A percentile compares a stretch with the other conserved stretches of the same genome.
Evolutionary conservation across 1,140 invertebrate species (phyloP).

Genomic region (Oscheius sp.): DNA sequence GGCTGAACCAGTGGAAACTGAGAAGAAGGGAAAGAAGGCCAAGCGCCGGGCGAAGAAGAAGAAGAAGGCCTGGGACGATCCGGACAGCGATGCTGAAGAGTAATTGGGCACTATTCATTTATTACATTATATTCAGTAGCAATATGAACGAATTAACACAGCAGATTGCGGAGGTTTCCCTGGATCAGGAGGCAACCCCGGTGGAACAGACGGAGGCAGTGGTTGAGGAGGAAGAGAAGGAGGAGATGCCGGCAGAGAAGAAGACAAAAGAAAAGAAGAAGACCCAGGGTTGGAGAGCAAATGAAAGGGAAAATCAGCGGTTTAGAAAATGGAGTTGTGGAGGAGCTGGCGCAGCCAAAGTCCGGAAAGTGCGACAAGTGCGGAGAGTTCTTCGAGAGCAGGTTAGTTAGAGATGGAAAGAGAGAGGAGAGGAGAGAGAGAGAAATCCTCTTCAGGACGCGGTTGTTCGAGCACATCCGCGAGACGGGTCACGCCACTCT

Average conservation of each 20-base stretch:
- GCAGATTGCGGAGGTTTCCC: no score
- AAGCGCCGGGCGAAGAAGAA: background rate
- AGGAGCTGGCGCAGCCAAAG: conserved; percentile 7
- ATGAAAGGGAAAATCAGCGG: no score
- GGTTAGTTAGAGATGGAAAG: background rate
- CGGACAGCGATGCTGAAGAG: background rate
- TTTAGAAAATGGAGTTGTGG: no score
- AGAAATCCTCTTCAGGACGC: background rate
- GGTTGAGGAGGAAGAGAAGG: no score
- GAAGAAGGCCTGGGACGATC: conserved; percentile 10
- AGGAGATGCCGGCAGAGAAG: no score
- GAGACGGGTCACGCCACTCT: background rate
- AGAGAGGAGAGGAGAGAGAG: background rate
- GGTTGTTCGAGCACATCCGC: conserved; percentile 2
- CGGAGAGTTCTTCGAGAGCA: conserved; percentile 32
- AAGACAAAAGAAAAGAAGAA: no score
- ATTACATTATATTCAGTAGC: no score
- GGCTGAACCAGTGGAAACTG: background rate
- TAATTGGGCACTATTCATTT: no score
- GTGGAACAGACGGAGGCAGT: no score
- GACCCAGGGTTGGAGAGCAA: no score
- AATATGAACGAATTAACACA: no score
- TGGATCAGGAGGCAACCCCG: no score
- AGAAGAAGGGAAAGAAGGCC: conserved; percentile 4
- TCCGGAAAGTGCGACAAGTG: conserved; percentile 32